These are phyloP conservation scores for Epizoanthus stellaris DNA, from an alignment of 92 coral and sea anemone genomes.

Conservation along the genomic window DNA sequence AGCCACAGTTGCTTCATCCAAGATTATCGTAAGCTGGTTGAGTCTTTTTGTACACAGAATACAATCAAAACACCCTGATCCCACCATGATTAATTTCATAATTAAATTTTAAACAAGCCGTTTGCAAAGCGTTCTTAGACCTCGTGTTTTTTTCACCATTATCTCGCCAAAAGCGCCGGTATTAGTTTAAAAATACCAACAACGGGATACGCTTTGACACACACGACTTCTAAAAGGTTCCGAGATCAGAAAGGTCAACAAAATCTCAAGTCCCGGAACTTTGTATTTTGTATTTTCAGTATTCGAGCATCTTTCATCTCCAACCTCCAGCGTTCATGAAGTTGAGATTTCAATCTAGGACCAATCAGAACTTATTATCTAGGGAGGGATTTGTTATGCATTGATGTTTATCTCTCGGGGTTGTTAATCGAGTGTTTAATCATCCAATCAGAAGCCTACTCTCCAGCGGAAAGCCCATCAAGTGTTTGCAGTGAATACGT, in stretches of 20 bases:
- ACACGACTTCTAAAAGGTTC: constrained; percentile 27
- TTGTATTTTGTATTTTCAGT: constrained; percentile 18
- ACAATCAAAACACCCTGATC: constrained; percentile 28
- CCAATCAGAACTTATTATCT: constrained; percentile 27
- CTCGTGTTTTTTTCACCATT: constrained; percentile 15
- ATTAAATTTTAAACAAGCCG: too few species aligned
- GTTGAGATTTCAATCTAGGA: constrained; percentile 10
- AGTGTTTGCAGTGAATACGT: constrained; percentile 22
- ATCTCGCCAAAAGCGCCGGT: background rate
- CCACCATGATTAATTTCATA: constrained; percentile 22
- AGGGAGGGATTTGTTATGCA: constrained; percentile 33
- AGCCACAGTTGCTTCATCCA: background rate
- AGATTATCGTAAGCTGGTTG: constrained; percentile 7
- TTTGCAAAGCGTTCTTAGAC: background rate
- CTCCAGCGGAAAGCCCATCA: constrained; percentile 21
- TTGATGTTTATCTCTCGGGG: constrained; percentile 45
- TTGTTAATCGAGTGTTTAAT: constrained; percentile 36
- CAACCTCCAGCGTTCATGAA: background rate
- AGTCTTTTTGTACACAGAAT: background rate
- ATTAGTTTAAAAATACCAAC: constrained; percentile 4
- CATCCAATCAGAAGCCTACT: constrained; percentile 35
- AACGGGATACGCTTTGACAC: constrained; percentile 28
- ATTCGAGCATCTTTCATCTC: constrained; percentile 34
- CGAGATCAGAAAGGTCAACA: constrained; percentile 42
- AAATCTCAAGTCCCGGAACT: constrained; percentile 35